Conservation (phyloP, 2,113 vertebrate genomes). For the Grallaria varia region DNA sequence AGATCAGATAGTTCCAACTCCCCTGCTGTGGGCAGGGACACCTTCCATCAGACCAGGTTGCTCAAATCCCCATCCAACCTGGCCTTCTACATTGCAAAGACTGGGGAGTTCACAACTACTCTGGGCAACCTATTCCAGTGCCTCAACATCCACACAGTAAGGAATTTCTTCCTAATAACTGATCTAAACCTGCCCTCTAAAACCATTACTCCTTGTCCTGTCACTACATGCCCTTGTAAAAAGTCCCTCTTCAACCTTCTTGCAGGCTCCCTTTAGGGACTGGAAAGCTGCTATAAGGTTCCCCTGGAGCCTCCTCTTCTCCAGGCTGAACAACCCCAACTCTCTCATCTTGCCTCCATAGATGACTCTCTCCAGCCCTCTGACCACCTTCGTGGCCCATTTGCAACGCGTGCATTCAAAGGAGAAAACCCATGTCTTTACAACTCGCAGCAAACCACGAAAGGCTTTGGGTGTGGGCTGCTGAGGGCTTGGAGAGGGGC, state of each 20-base stretch:
- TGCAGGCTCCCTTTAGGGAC: not conserved
- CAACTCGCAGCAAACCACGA: not conserved
- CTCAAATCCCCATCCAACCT: not conserved
- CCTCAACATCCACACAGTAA: not conserved
- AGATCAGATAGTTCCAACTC: not conserved
- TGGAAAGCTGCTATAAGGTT: not conserved
- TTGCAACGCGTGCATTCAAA: rapidly evolving
- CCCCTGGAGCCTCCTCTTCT: not conserved
- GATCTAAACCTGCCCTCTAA: not conserved
- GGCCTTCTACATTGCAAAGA: not conserved
- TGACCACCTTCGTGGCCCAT: not conserved
- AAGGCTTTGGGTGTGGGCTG: not conserved
- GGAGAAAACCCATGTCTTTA: not conserved
- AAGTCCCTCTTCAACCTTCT: not conserved
- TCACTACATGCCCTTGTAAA: not conserved
- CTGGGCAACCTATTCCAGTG: not conserved
- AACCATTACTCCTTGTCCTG: not conserved
- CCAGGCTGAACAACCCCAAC: not conserved
- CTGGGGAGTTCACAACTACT: not conserved
- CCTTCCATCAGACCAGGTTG: not conserved
- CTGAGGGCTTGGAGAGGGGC: not conserved
- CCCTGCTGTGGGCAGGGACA: not conserved
- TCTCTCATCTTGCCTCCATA: not conserved
- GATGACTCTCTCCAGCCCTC: not conserved
- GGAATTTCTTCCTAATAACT: not conserved